Evolutionary conservation across 2,888 invertebrate species (phyloP), one percentile per base, ranked within the genome.

Genomic region (Atethmia centrago): DNA sequence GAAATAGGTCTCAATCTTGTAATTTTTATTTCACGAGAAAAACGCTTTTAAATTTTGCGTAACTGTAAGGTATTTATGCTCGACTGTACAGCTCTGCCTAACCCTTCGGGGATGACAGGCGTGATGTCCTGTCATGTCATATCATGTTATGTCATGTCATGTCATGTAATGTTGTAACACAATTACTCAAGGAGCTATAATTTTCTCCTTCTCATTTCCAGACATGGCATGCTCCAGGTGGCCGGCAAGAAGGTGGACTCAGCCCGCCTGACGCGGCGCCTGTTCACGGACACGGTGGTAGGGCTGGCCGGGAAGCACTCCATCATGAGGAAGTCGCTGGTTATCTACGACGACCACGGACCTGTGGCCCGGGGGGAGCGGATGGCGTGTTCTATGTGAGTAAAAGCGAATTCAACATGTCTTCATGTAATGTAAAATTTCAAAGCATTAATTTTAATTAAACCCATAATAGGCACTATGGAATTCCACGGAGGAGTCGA

Each of bases 321-420:
- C 82, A 96, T 98, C 87, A 90, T 99, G 88, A 98, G 98, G 65
- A 98, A 98, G 91, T 98, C 99, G 12, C 94, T 99, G 49, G 98
- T 99, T 3, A 97, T 99, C 65, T 98, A 98, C 88, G 99, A 98
- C 90, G 99, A 99, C 90, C 97, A 98, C 89, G 98, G 98, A 0
- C 99, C 99, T 0, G 97, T 98, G 79, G 99, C 99, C 0, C 95
- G 99, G 82, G 99, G 99, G 21, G 98, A 99, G 93, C 95, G 99
- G 79, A 96, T 99, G 90, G 99, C 98, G 0, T 99, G 99, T 92
- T 98, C 99, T 14, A 97, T 97, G 98, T 98, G 93, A 97, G 96
- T 94, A 14, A 14, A 36, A 36, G 14, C 59, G 9, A 59, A 4
- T 8, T 14, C 3, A 8, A 14, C 28, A 47, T 28, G 47, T 45